Conservation (phyloP, 2,113 vertebrate genomes). For the Xenopus tropicalis region UCB_Xtro_10.0 CM004450.2:145763001-145763500, state of each 20-base stretch:
- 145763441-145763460: conserved; percentile 15
- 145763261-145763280: conserved; percentile 37
- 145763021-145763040: neutral
- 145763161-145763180: conserved; percentile 36
- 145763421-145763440: conserved; percentile 10
- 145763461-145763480: neutral
- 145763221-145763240: conserved; percentile 41
- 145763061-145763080: conserved; percentile 11
- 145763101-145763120: neutral
- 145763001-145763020: neutral
- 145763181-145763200: conserved; percentile 29
- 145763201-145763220: conserved; percentile 44
- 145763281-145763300: conserved; percentile 16
- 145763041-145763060: neutral
- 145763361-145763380: conserved; percentile 32
- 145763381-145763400: conserved; percentile 29
- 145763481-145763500: neutral
- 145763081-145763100: neutral
- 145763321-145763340: conserved; percentile 35
- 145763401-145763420: conserved; percentile 9
- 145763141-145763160: conserved; percentile 38
- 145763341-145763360: neutral
- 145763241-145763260: conserved; percentile 33
- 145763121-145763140: conserved; percentile 21
- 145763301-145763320: conserved; percentile 7